These are phyloP conservation scores for Lasioglossum zephyrum DNA, from an alignment of 2,888 invertebrate genomes.

Conservation along the genomic window DNA sequence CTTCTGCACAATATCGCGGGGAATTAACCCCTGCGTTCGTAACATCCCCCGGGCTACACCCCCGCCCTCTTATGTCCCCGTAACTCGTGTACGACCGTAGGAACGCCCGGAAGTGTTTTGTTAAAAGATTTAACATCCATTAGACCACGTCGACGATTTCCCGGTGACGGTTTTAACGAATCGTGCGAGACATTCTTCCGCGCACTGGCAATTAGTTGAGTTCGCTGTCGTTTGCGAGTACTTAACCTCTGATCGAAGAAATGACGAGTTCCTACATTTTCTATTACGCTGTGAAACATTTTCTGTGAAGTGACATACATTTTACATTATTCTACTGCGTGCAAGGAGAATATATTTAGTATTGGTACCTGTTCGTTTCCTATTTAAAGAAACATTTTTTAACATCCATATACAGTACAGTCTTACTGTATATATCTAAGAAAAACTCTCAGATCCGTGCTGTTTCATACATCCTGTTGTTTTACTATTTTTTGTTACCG, in stretches of 20 bases:
- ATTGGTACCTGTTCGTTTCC: no score
- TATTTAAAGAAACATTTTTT: no score
- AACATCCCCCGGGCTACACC: neutral
- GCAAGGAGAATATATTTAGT: no score
- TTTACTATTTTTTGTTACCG: no score
- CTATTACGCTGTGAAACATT: neutral
- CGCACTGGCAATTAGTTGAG: neutral
- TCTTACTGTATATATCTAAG: no score
- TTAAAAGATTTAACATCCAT: constrained; percentile 66
- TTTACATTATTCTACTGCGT: no score
- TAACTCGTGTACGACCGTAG: constrained; percentile 20
- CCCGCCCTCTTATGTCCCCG: neutral
- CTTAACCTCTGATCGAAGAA: neutral
- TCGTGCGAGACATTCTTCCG: neutral
- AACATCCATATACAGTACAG: no score
- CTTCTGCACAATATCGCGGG: constrained; percentile 62
- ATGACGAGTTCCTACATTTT: neutral
- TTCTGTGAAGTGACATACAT: neutral
- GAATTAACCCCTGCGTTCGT: constrained; percentile 56
- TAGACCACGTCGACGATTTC: constrained; percentile 41
- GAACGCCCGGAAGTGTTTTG: constrained; percentile 38
- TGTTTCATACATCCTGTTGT: no score
- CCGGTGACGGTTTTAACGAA: constrained; percentile 31
- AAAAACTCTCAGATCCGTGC: no score
- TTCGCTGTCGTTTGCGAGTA: neutral